Evolutionary conservation across 2,888 invertebrate genomes (phyloP).

Genomic region (Hypomecis atomaria): DNA sequence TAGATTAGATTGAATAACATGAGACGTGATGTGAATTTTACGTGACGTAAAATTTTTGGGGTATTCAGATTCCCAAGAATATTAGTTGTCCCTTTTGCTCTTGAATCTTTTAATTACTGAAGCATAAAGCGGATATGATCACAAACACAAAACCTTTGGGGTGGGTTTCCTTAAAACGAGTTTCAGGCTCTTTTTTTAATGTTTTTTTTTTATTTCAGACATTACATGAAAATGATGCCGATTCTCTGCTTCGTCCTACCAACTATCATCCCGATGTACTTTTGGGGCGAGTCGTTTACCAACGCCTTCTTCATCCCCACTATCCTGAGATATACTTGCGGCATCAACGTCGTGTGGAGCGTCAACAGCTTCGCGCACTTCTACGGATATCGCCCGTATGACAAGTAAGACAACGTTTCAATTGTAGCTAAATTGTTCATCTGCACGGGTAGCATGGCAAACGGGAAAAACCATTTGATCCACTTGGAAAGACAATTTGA

Average conservation of each 20-base stretch:
- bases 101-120: no score
- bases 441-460: no score
- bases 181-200: neutral
- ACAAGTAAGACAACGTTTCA: conserved; percentile 83
- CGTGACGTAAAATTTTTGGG: no score
- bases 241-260: conserved; percentile 92
- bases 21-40: no score
- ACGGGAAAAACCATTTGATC: no score
- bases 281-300: conserved; percentile 90
- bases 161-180: neutral
- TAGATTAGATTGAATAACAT: no score
- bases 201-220: conserved; percentile 62
- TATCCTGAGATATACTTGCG: conserved; percentile 90
- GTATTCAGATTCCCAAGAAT: no score
- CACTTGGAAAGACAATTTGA: no score
- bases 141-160: no score
- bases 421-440: no score
- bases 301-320: conserved; percentile 91
- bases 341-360: conserved; percentile 95
- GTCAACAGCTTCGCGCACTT: conserved; percentile 97
- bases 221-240: conserved; percentile 91
- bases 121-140: no score
- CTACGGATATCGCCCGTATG: conserved; percentile 95
- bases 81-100: no score
- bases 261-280: conserved; percentile 90